Evolutionary conservation across 2,113 vertebrate species (phyloP), one percentile per base, ranked within the genome.

Genomic region (Osmerus eperlanus): DNA sequence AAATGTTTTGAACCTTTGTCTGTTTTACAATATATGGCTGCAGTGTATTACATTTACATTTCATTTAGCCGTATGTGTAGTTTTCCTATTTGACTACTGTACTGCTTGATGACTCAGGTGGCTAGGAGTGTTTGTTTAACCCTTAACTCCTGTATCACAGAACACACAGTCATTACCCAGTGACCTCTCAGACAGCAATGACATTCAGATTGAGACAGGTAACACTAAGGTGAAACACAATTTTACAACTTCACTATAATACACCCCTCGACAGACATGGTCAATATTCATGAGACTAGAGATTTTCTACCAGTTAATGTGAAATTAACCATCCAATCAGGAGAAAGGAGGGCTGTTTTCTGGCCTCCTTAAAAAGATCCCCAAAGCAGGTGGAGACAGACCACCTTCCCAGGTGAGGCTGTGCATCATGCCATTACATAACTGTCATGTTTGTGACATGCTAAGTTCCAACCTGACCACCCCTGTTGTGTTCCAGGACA

Each of bases 281-380:
- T 21, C 14, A 15, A 62, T 15, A 15, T 25, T 62, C 4, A 29
- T 25, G 25, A 62, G 5, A 62, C 14, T 25, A 47, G 7, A 47
- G 41, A 23, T 61, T 61, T 21, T 14, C 59, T 19, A 61, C 59
- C 59, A 14, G 23, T 25, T 62, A 15, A 62, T 18, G 3, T 56
- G 2, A 12, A 60, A 18, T 65, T 5, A 11, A 36, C 63, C 23
- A 32, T 18, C 65, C 4, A 36, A 15, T 63, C 71, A 89, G 84
- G 84, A 81, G 66, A 83, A 82, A 75, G 85, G 83, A 13, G 64
- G 77, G 0, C 15, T 85, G 55, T 88, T 89, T 32, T 36, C 79
- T 0, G 80, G 70, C 18, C 62, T 84, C 62, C 72, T 82, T 29
- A 86, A 75, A 72, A 89, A 87, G 78, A 78, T 14, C 1, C 78